Conservation (phyloP, 2,797 vertebrate genomes). For the Onychomys leucogaster region DNA sequence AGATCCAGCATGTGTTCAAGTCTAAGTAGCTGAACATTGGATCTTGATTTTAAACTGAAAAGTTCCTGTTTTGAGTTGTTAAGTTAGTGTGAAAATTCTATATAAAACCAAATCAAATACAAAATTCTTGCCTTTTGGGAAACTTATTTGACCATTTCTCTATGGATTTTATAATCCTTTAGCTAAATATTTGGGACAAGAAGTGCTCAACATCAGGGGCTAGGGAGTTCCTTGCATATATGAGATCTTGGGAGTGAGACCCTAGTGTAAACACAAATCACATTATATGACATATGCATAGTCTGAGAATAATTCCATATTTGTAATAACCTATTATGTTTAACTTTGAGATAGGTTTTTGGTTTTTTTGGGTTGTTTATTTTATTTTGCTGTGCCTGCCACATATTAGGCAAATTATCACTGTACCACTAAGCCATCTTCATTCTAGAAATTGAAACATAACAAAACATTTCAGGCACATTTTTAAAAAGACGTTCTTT, state of each 20-base stretch:
- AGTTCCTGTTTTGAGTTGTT: not conserved
- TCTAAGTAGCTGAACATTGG: not conserved
- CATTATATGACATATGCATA: not conserved
- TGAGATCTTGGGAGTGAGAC: not conserved
- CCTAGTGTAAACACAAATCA: not conserved
- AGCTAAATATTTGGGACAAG: not conserved
- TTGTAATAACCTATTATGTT: not conserved
- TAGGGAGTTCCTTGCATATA: not conserved
- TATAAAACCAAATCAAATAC: not conserved
- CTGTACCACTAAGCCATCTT: not conserved
- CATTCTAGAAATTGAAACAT: not conserved
- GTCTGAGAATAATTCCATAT: not conserved
- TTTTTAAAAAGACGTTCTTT: not conserved
- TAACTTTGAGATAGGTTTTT: not conserved
- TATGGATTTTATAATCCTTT: not conserved
- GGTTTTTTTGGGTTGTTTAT: not conserved
- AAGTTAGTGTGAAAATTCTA: not conserved
- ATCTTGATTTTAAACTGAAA: constrained; percentile 18
- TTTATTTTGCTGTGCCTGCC: not conserved
- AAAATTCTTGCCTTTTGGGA: not conserved
- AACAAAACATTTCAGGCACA: not conserved
- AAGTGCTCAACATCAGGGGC: not conserved
- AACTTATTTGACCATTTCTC: not conserved
- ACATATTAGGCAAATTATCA: not conserved
- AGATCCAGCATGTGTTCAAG: constrained; percentile 9